Evolutionary conservation across 2,113 vertebrate genomes (phyloP), one percentile per base, ranked within the genome.

Genomic region (Melanotaenia duboulayi): DNA sequence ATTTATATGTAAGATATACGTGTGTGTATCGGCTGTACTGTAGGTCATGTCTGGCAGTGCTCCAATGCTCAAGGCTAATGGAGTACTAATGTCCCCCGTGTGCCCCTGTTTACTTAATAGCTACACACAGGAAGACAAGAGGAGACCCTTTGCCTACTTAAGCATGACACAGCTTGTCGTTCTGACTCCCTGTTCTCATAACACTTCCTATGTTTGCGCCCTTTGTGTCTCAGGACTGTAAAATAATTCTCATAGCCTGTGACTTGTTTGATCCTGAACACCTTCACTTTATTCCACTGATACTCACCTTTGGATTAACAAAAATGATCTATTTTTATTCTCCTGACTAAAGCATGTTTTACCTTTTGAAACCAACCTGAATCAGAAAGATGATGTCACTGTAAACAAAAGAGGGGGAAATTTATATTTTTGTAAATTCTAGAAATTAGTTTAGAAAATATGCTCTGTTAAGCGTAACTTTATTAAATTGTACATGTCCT

Each of bases 101-200:
- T 83, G 74, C 67, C n/a, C 58, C 76, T 87, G 84, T 91, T 88
- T 86, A 76, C 77, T 69, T 67, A 65, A 60, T 61, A 72, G 69
- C 79, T 87, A 76, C 83, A 87, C 74, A 67, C 54, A 65, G 78
- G 64, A 90, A 64, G 65, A 74, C 49, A 48, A 64, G 74, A 63
- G 42, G 63, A 77, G 63, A 76, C 61, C 40, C 66, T 66, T 64
- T 14, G 6, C 59, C 76, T 67, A 66, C 71, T 86, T 73, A 75
- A 80, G 60, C 17, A 51, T 75, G 62, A 71, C 72, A 78, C 61
- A 74, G 61, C 58, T 57, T 28, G 35, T 23, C 46, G 49, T 71
- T 75, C 70, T 50, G 60, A 83, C 50, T 78, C 80, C 56, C 61
- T 28, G 22, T 32, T 71, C 68, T 66, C 63, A 61, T 49, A 71